Evolutionary conservation across 2,797 vertebrate genomes (phyloP), one percentile per base, ranked within the genome.

Genomic region (Staurois parvus): DNA sequence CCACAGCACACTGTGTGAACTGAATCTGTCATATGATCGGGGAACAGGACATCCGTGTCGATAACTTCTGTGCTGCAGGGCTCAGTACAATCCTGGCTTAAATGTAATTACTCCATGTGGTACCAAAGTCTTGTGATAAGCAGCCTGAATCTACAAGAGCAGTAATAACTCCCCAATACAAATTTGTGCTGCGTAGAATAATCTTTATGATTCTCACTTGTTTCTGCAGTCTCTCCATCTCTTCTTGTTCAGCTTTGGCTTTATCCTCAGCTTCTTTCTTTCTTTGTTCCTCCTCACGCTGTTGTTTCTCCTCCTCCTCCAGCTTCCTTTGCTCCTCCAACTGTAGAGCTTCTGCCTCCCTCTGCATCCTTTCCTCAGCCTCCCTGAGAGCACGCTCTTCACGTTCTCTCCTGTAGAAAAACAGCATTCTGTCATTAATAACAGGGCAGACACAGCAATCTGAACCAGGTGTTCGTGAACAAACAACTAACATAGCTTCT

Each of bases 141-240:
- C 13, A 29, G 37, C 11, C 56, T 17, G 17, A 2, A 30, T 32
- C 30, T 37, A 34, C 21, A 70, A 52, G 17, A 52, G 48, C 3
- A 4, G 48, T 19, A 4, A 52, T 52, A 17, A 52, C 48, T 52
- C 48, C 17, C 48, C 3, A 17, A 52, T 52, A 52, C 48, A 52
- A 17, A 19, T 15, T 52, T 21, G 7, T 17, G 5, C 28, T 0
- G 28, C 48, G 13, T 37, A 17, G 21, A 9, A 17, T 52, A 24
- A 2, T 3, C 13, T 67, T 48, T 2, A 77, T 42, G 87, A 4
- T 73, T 28, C 67, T 28, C 76, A 99, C 98, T 96, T 98, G 97
- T 94, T 95, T 99, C 88, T 97, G 98, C 42, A 98, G 94, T 32
- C 96, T 94, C 72, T 97, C 92, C n/a, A 91, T 94, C 93, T 98